Evolutionary conservation across 2,888 invertebrate species (phyloP).

Genomic region (Drosophila silvestris): DNA sequence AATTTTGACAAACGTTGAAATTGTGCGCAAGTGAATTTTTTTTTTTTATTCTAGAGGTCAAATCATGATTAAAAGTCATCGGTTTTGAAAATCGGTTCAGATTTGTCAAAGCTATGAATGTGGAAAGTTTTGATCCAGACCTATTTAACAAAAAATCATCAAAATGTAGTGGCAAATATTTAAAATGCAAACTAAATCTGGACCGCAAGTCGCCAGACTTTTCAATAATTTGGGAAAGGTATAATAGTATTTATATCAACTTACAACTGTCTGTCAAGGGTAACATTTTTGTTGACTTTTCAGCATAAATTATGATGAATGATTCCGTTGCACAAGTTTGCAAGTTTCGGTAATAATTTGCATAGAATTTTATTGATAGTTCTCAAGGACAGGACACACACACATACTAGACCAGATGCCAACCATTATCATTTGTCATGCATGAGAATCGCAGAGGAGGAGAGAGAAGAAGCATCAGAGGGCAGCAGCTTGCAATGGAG

Average conservation of each 20-base stretch:
- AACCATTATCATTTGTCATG: conserved; percentile 65
- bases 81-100: not conserved
- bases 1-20: not conserved
- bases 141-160: not conserved
- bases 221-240: not conserved
- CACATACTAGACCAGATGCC: conserved; percentile 41
- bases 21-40: too few species aligned
- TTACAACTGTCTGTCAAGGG: not conserved
- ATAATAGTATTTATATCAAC: not conserved
- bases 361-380: conserved; percentile 48
- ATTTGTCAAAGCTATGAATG: not conserved
- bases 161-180: not conserved
- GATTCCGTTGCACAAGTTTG: not conserved
- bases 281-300: not conserved
- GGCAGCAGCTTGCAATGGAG: conserved; percentile 11
- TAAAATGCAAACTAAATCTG: not conserved
- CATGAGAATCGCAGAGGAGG: conserved; percentile 42
- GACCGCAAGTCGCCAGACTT: not conserved
- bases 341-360: conserved; percentile 29
- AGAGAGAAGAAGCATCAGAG: not conserved
- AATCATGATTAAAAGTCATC: not conserved
- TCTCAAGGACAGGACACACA: conserved; percentile 34
- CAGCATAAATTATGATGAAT: not conserved
- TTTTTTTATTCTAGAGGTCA: not conserved
- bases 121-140: not conserved